Evolutionary conservation across 2,888 invertebrate species (phyloP), one percentile per base, ranked within the genome.

Genomic region (Cheilosia soror): DNA sequence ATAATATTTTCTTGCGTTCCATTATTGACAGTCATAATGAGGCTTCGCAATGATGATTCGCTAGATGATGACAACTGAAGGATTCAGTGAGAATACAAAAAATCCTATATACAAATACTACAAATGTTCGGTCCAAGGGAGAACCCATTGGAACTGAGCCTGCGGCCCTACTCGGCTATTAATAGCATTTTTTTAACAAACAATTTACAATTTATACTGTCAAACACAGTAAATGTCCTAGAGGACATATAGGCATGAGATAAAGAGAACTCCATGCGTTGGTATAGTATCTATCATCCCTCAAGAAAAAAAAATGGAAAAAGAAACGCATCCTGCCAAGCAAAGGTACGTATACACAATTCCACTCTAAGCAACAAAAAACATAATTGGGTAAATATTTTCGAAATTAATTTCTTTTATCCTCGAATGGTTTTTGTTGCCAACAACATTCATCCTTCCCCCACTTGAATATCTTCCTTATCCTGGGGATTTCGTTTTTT

Each of bases 301-400:
- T 57, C 15, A 13, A 51, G 25, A 4, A 37, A n/a, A 27, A 29
- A 69, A 2, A 37, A 20, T 20, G 6, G 20, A 55, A 55, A 37
- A 49, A 66, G 25, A 49, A 79, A 42, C 58, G 47, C 49, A 80
- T 80, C 55, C 51, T 44, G 44, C 20, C 25, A 42, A 49, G 15
- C 62, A 37, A 72, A 62, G 81, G 77, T 77, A 20, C 1, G 20
- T 20, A 20, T 20, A 44, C 66, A 72, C 76, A 80, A 77, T 66
- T 55, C 58, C 75, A 75, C 58, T 66, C 55, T 11, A n/a, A 69
- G 77, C 80, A 68, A 76, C 81, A 85, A 4, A 72, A 85, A 58
- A 85, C 68, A 85, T 85, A 85, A 85, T 85, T 85, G 85, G 85
- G 85, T 85, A 85, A 85, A 85, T 85, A 85, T 81, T 85, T 81